These are phyloP conservation scores for Coelopa frigida DNA, from an alignment of 1,140 invertebrate genomes.

Conservation along the genomic window DNA sequence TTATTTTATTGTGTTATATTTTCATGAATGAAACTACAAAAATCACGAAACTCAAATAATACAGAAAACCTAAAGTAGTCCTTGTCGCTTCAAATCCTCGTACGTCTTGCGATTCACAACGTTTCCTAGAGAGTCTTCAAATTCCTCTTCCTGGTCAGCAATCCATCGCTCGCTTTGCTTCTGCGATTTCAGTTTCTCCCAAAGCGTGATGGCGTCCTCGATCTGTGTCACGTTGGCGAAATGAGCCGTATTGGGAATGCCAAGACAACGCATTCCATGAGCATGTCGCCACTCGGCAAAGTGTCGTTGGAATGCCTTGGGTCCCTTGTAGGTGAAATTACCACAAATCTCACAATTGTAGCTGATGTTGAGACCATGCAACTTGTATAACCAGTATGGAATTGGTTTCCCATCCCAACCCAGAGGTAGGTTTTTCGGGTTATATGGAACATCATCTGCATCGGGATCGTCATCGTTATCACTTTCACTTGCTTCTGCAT, in stretches of 20 bases:
- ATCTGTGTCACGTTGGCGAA: conserved; percentile 99
- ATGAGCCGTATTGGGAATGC: conserved; percentile 99
- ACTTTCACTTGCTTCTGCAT: conserved; percentile 82
- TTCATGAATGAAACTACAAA: conserved; percentile 14
- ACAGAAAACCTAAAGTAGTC: conserved; percentile 63
- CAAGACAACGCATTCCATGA: conserved; percentile 97
- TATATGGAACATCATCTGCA: conserved; percentile 93
- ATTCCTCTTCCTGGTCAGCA: conserved; percentile 96
- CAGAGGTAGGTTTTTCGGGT: conserved; percentile 97
- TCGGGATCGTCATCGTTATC: conserved; percentile 81
- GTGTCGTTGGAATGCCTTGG: conserved; percentile 99
- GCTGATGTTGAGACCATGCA: conserved; percentile 97
- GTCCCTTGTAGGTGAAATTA: conserved; percentile 98
- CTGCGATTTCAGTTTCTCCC: conserved; percentile 93
- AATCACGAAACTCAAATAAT: conserved; percentile 9
- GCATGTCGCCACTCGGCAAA: conserved; percentile 99
- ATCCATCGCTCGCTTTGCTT: conserved; percentile 95
- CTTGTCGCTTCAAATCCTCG: conserved; percentile 97
- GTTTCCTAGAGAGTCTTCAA: conserved; percentile 97
- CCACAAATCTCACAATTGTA: conserved; percentile 99
- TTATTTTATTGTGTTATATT: conserved; percentile 5
- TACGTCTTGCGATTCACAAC: conserved; percentile 98
- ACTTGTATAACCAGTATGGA: conserved; percentile 99
- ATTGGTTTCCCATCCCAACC: conserved; percentile 99
- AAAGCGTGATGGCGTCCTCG: conserved; percentile 93